Conservation (phyloP, 2,113 vertebrate species). For the Cranoglanis bouderius region DNA sequence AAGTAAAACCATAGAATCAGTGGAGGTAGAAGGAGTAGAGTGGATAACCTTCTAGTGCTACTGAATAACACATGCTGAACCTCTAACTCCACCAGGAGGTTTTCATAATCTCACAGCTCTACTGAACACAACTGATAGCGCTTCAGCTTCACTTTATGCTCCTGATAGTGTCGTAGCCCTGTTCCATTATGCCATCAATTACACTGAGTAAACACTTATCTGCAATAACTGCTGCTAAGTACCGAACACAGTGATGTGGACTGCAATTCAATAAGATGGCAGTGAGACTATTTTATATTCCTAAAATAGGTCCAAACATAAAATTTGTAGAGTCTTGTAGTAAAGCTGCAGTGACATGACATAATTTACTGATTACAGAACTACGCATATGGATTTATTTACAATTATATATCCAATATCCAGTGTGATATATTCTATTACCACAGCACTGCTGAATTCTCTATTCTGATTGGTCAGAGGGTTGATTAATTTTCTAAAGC, state of each 20-base stretch:
- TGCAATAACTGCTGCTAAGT: neutral
- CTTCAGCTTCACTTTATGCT: neutral
- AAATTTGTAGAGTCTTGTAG: neutral
- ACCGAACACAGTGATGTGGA: neutral
- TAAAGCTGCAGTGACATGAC: neutral
- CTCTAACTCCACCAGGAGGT: neutral
- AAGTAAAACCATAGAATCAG: neutral
- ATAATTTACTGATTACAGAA: neutral
- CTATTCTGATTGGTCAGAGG: neutral
- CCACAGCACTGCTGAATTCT: neutral
- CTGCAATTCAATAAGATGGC: conserved; percentile 6
- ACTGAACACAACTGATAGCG: neutral
- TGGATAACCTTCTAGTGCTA: neutral
- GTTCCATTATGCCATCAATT: conserved; percentile 9
- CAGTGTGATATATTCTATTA: neutral
- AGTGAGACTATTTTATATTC: neutral
- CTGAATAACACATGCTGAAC: neutral
- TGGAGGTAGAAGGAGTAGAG: neutral
- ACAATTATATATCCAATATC: neutral
- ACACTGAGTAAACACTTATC: conserved; percentile 20
- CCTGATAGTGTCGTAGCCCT: neutral
- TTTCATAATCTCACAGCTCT: neutral
- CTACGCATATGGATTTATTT: neutral
- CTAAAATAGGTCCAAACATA: neutral
- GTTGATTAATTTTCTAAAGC: neutral